Evolutionary conservation across 1,140 invertebrate genomes (phyloP).

Genomic region (Zophobas atratus): DNA sequence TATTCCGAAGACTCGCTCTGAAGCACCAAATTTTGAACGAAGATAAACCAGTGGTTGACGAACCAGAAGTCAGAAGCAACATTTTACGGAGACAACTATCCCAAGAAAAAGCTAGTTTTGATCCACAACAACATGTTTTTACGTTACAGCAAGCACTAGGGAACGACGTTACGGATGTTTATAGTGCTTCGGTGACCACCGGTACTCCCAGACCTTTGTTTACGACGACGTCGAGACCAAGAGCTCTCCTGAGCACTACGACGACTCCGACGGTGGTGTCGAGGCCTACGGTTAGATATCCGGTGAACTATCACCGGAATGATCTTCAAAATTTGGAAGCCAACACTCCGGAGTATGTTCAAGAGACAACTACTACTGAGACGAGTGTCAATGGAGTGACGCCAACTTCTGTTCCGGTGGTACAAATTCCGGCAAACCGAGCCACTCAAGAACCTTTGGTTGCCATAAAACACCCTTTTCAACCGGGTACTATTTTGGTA

Average conservation of each 20-base stretch:
- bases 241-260: conserved; percentile 62
- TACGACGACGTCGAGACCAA: conserved; percentile 73
- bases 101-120: conserved; percentile 68
- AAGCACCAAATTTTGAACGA: conserved; percentile 57
- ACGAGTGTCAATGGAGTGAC: conserved; percentile 53
- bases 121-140: conserved; percentile 68
- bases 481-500: conserved; percentile 67
- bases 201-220: conserved; percentile 76
- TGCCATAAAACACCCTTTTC: conserved; percentile 70
- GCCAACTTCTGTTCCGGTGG: conserved; percentile 59
- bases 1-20: conserved; percentile 54
- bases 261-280: conserved; percentile 62
- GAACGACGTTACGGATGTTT: conserved; percentile 77
- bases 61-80: conserved; percentile 69
- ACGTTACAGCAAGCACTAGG: conserved; percentile 68
- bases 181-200: conserved; percentile 73
- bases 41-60: conserved; percentile 71
- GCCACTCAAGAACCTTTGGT: conserved; percentile 63
- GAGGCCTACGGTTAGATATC: conserved; percentile 63
- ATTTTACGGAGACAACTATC: conserved; percentile 73
- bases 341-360: conserved; percentile 55
- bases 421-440: conserved; percentile 63
- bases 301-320: conserved; percentile 58
- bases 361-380: conserved; percentile 60
- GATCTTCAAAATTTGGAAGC: conserved; percentile 54